Conservation (phyloP, 2,113 vertebrate species). For the Malurus alboscapulatus region DNA sequence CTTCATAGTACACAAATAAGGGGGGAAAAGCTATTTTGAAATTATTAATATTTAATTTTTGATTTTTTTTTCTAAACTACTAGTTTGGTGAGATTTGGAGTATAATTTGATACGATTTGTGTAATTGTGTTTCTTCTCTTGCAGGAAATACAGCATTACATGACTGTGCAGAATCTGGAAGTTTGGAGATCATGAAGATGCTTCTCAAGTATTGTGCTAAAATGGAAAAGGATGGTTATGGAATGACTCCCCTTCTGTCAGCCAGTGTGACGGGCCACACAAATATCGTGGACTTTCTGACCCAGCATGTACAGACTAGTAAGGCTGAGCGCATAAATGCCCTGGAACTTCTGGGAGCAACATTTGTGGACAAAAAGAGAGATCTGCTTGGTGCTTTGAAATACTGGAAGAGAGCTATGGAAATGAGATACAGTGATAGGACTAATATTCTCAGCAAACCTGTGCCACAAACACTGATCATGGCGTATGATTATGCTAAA, state of each 20-base stretch:
- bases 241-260: conserved; percentile 96
- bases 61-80: not conserved
- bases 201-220: conserved; percentile 93
- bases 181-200: conserved; percentile 98
- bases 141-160: conserved; percentile 95
- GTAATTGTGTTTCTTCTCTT: conserved; percentile 21
- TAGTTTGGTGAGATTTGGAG: not conserved
- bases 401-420: conserved; percentile 98
- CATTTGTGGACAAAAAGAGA: conserved; percentile 97
- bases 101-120: not conserved
- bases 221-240: conserved; percentile 97
- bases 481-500: conserved; percentile 95
- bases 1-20: not conserved
- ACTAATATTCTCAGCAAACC: conserved; percentile 86
- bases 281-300: conserved; percentile 96
- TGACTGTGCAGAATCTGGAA: conserved; percentile 98
- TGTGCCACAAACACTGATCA: conserved; percentile 88
- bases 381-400: conserved; percentile 95
- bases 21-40: not conserved
- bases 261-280: conserved; percentile 97
- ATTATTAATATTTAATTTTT: not conserved
- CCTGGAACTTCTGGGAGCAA: conserved; percentile 93
- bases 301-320: conserved; percentile 87
- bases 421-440: conserved; percentile 88
- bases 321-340: conserved; percentile 89